Evolutionary conservation across 2,888 invertebrate species (phyloP).

Genomic region (Diaphora mendica): DNA sequence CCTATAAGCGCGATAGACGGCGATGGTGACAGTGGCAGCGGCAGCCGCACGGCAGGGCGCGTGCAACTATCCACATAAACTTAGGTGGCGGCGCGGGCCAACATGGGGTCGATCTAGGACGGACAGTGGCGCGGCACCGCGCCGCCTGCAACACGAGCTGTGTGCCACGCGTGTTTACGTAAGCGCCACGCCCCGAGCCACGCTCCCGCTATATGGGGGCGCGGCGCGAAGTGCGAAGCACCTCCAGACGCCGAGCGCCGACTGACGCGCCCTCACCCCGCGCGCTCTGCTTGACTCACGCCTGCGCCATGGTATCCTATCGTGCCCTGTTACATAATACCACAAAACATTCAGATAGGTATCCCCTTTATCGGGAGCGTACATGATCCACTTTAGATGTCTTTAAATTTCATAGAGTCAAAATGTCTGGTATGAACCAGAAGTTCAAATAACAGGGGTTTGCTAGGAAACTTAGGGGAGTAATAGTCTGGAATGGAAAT

Average conservation of each 20-base stretch:
- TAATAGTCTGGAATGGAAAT: not conserved
- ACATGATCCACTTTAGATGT: slow-evolving; percentile 13
- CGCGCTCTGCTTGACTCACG: slow-evolving; percentile 65
- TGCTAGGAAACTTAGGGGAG: not conserved
- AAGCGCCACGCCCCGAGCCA: slow-evolving; percentile 87
- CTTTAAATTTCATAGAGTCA: not conserved
- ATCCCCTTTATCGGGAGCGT: slow-evolving; percentile 50
- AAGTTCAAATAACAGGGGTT: not conserved
- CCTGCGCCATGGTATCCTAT: slow-evolving; percentile 66
- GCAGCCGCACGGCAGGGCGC: slow-evolving; percentile 76
- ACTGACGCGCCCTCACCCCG: slow-evolving; percentile 78
- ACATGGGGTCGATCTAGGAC: slow-evolving; percentile 82
- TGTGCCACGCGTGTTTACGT: slow-evolving; percentile 84
- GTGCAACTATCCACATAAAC: slow-evolving; percentile 76
- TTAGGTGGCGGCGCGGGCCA: slow-evolving; percentile 79
- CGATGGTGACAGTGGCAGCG: slow-evolving; percentile 78
- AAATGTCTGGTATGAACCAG: not conserved
- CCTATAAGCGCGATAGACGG: slow-evolving; percentile 82
- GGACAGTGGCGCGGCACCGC: slow-evolving; percentile 81
- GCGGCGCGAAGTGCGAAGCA: slow-evolving; percentile 83
- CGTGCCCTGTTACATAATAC: slow-evolving; percentile 78
- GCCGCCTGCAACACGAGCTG: slow-evolving; percentile 73
- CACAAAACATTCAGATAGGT: slow-evolving; percentile 69
- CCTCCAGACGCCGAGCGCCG: slow-evolving; percentile 84
- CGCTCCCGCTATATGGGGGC: slow-evolving; percentile 82